Evolutionary conservation across 2,113 vertebrate species (phyloP), one percentile per base, ranked within the genome.

Genomic region (Ageneiosus marmoratus): DNA sequence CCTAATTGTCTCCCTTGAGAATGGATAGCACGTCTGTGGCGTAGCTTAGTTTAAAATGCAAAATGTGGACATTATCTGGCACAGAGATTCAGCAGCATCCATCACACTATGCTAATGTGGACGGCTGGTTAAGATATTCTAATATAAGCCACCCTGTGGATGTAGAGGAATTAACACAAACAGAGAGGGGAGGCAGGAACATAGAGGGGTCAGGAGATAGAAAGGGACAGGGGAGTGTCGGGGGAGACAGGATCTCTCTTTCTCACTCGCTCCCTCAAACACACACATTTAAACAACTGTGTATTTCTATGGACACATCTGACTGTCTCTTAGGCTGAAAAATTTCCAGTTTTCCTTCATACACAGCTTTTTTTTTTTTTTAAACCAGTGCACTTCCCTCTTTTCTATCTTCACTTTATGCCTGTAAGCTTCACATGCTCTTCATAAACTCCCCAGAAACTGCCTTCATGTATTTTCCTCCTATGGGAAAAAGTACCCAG

Each of bases 41-140:
- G 89, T 91, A 93, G 92, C 93, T 95, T 95, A 95, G 94, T 95
- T 95, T 95, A 95, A 95, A 95, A 95, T 95, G 94, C 94, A 94
- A 95, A 95, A 94, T 94, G 93, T 93, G 94, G 92, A 94, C 93
- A 94, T 95, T 94, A 95, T 95, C 94, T 94, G 93, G 93, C 92
- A 91, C 89, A 87, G 93, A 94, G 93, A 94, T 93, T 93, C 94
- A 94, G 91, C 89, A 82, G 93, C 94, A 95, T 95, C 94, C 94
- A 95, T 95, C 94, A 95, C 92, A 69, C 92, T 94, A 94, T 95
- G 94, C 94, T 94, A 95, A 95, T 95, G 92, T 87, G 82, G 92
- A 91, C 89, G 89, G 90, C 90, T 94, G 94, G 92, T 94, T 95
- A 94, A 95, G 92, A 95, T 95, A 95, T 95, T 95, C 94, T 94